Percentiles rank a stretch among this genome's conserved stretches.
Evolutionary conservation across 2,797 vertebrate species (phyloP).

Genomic region (Sebastes trivittatus): DNA sequence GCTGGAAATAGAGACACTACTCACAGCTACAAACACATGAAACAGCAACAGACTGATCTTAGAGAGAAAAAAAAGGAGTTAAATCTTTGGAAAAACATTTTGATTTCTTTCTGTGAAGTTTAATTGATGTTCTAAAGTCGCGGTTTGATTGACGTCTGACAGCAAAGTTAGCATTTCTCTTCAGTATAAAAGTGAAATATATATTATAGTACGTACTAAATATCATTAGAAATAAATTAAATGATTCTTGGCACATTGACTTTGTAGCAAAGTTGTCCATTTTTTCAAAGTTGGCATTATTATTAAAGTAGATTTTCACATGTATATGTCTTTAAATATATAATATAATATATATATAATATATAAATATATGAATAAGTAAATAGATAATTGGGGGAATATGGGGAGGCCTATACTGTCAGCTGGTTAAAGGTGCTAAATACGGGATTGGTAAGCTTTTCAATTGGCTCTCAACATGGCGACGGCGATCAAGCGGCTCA

Average conservation of each 20-base stretch:
- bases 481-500: too few species aligned
- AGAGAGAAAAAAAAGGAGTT: neutral
- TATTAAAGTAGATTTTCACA: too few species aligned
- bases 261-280: too few species aligned
- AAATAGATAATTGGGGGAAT: too few species aligned
- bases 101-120: too few species aligned
- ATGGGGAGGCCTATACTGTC: neutral
- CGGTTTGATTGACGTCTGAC: neutral
- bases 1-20: too few species aligned
- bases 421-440: neutral
- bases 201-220: neutral
- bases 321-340: too few species aligned
- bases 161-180: neutral
- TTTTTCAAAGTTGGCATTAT: too few species aligned
- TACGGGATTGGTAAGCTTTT: too few species aligned
- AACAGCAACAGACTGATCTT: neutral
- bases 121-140: too few species aligned
- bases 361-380: neutral
- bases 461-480: too few species aligned
- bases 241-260: fast-evolving
- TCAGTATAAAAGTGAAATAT: neutral
- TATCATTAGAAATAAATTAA: neutral
- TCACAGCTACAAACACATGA: neutral
- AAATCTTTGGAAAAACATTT: neutral
- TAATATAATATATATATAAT: too few species aligned